Evolutionary conservation across 2,797 vertebrate species (phyloP), one percentile per base, ranked within the genome.

Genomic region (Bucorvus abyssinicus): DNA sequence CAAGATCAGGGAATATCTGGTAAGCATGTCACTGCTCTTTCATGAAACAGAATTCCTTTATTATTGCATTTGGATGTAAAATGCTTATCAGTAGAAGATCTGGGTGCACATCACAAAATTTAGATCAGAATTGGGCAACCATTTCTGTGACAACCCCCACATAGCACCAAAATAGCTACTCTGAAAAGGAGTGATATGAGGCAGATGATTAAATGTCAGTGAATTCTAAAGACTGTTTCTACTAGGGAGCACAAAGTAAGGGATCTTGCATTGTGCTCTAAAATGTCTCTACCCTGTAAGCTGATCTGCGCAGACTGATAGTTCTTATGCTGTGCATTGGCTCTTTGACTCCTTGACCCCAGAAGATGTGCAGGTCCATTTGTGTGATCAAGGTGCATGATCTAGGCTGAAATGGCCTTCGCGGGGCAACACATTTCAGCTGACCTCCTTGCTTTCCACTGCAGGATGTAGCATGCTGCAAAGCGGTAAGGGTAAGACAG

Each of bases 141-240:
- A 96, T 71, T 89, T 83, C 91, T 94, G 83, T 93, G 88, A 68
- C 93, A 97, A 92, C 93, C 90, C 90, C 93, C 94, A 97, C 96
- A 87, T 3, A 84, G 88, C 50, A 92, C 95, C 68, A 87, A 96
- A 96, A 97, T 97, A 96, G 92, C 93, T 94, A 52, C 88, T 90
- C 88, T 87, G 88, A 95, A 96, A 96, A 96, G 94, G 45, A 96
- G 93, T 89, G 92, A 94, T 94, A 95, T 52, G 90, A 96, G 91
- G 96, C 93, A 96, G 91, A 96, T 96, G 96, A 97, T 90, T 96
- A 96, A 97, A 96, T 96, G 96, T 96, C 95, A 97, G 78, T 75
- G 93, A 87, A 94, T 96, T 97, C 94, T 94, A 92, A 96, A 96
- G 95, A 90, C 81, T 95, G 96, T 95, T 94, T 96, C 90, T 93